Percentiles rank a stretch among this genome's conserved stretches.
Evolutionary conservation across 2,888 invertebrate species (phyloP).

Genomic region (Tachystola acroxantha): DNA sequence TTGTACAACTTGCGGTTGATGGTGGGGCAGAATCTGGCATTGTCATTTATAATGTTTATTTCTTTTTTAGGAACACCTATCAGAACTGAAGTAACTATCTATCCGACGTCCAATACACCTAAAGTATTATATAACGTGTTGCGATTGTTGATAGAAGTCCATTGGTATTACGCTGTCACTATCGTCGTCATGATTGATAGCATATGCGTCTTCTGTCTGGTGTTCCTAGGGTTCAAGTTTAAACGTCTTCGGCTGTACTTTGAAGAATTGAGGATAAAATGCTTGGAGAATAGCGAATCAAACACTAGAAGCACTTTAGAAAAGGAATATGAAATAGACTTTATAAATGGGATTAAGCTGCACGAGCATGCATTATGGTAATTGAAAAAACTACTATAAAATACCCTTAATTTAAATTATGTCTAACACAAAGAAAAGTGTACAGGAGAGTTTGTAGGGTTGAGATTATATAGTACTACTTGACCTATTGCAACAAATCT

Average conservation of each 20-base stretch:
- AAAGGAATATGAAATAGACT: slow-evolving; percentile 30
- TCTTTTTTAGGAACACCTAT: slow-evolving; percentile 39
- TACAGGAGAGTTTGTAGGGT: too few species aligned
- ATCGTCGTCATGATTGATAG: slow-evolving; percentile 40
- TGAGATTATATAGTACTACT: too few species aligned
- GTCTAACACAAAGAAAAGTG: too few species aligned
- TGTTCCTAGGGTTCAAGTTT: slow-evolving; percentile 40
- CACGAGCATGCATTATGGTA: slow-evolving; percentile 51
- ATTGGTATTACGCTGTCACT: slow-evolving; percentile 44
- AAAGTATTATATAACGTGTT: slow-evolving; percentile 32
- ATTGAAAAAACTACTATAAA: too few species aligned
- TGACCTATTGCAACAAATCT: too few species aligned
- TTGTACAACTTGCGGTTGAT: too few species aligned
- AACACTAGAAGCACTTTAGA: slow-evolving; percentile 19
- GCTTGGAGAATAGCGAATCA: slow-evolving; percentile 16
- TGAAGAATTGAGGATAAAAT: slow-evolving; percentile 23
- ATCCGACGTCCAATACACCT: slow-evolving; percentile 26
- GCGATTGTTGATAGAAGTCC: slow-evolving; percentile 34
- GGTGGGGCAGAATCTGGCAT: too few species aligned
- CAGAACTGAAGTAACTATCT: slow-evolving; percentile 38
- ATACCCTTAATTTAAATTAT: too few species aligned
- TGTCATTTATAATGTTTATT: too few species aligned
- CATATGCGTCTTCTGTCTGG: slow-evolving; percentile 33
- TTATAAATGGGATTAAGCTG: slow-evolving; percentile 40
- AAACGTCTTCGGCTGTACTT: slow-evolving; percentile 38